Conservation (phyloP, 2,888 invertebrate genomes). For the Tenthredo scrophulariae region DNA sequence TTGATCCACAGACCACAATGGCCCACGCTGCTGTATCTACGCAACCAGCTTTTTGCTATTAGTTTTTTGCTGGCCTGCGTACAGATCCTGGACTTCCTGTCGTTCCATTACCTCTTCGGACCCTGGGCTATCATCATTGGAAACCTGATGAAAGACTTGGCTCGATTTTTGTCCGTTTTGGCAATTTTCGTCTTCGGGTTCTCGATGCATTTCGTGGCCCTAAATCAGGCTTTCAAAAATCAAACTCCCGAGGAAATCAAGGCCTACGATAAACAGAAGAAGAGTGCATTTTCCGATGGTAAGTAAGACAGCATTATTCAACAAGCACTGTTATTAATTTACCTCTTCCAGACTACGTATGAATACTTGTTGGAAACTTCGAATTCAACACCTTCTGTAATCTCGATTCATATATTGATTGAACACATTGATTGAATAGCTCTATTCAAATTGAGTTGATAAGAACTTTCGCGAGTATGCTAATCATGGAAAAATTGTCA, state of each 20-base stretch:
- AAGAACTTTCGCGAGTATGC: background rate
- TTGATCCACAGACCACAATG: constrained; percentile 84
- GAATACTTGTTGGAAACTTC: background rate
- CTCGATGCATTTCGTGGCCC: constrained; percentile 96
- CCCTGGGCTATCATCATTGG: constrained; percentile 99
- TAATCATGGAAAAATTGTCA: background rate
- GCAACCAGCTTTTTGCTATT: constrained; percentile 98
- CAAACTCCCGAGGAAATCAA: constrained; percentile 79
- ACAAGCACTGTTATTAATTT: constrained; percentile 2
- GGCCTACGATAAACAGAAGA: constrained; percentile 78
- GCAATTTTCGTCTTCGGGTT: constrained; percentile 99
- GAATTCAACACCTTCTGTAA: background rate
- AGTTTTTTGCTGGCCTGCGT: constrained; percentile 98
- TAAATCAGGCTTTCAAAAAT: constrained; percentile 95
- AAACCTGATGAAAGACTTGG: constrained; percentile 94
- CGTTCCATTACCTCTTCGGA: constrained; percentile 99
- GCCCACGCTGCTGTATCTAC: constrained; percentile 94
- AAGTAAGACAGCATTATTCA: constrained; percentile 74
- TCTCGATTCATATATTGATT: background rate
- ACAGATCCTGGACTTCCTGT: constrained; percentile 97
- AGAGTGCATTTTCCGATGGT: constrained; percentile 87
- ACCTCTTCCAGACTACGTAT: constrained; percentile 7
- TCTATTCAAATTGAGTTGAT: background rate
- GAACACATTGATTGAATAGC: background rate
- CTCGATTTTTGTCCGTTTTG: constrained; percentile 97